Percentiles rank a stretch among this genome's conserved stretches.
phyloP scores from a whole-genome alignment of 2,113 vertebrate genomes.

The Hydropotes inermis region DNA sequence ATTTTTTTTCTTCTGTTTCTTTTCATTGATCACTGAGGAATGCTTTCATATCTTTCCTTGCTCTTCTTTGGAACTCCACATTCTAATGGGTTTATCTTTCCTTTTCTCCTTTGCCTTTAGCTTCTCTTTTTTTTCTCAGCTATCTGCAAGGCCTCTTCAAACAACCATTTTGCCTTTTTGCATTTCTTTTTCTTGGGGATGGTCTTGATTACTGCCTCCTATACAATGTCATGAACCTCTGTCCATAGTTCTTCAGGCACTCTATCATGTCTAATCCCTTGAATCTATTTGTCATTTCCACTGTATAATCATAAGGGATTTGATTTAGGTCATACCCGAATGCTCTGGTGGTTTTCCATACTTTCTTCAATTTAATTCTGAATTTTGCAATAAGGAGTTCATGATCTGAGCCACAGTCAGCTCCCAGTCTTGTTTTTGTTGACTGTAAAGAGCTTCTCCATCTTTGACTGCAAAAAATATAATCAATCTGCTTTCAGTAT shows the following conservation, averaged over 20 bases:
- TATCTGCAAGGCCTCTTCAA: background rate
- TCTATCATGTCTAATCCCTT: background rate
- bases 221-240: background rate
- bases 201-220: background rate
- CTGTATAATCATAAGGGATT: background rate
- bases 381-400: background rate
- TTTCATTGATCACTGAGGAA: background rate
- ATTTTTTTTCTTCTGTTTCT: background rate
- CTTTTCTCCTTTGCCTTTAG: background rate
- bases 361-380: background rate
- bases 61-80: background rate
- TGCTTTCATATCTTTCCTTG: background rate
- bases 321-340: background rate
- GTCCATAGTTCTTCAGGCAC: background rate
- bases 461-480: background rate
- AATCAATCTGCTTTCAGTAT: background rate
- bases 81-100: background rate
- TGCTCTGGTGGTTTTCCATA: background rate
- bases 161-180: background rate
- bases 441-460: background rate
- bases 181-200: background rate
- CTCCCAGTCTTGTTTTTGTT: background rate
- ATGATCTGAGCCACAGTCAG: background rate
- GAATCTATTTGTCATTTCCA: background rate
- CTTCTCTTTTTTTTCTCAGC: background rate